Evolutionary conservation across 2,888 invertebrate genomes (phyloP).

Genomic region (Tribolium freemani): DNA sequence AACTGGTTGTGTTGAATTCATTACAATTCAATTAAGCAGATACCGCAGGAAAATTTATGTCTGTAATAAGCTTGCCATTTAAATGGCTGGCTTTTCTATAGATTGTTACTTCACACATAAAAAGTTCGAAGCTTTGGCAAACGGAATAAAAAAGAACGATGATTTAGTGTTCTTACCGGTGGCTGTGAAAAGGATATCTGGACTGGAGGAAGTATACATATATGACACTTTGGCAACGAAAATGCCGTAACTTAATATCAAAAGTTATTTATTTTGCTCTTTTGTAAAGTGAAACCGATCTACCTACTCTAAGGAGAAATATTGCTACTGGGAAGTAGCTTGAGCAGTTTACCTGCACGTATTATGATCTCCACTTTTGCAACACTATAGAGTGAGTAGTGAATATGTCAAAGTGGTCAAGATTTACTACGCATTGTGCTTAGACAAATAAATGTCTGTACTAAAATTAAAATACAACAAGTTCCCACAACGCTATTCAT

Average conservation of each 20-base stretch:
- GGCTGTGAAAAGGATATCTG: conserved; percentile 15
- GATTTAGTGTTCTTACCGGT: conserved; percentile 22
- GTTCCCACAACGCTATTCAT: background rate
- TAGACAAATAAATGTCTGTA: background rate
- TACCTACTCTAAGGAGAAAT: conserved; percentile 13
- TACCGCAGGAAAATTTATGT: conserved; percentile 1
- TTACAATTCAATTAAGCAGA: conserved; percentile 12
- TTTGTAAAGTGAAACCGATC: conserved; percentile 22
- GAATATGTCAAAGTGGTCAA: background rate
- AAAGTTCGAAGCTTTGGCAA: conserved; percentile 1
- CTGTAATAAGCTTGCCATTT: background rate
- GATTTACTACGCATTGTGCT: background rate
- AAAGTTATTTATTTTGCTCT: conserved; percentile 26
- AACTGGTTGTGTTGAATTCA: conserved; percentile 10
- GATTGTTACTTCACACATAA: background rate
- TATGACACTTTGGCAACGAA: conserved; percentile 21
- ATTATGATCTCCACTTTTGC: background rate
- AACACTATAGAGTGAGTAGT: background rate
- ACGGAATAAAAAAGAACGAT: conserved; percentile 3
- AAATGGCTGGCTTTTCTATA: conserved; percentile 5
- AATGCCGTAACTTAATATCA: conserved; percentile 26
- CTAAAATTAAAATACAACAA: background rate
- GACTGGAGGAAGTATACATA: conserved; percentile 21
- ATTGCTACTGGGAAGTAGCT: background rate
- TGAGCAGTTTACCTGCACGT: background rate